Base-by-base conservation (phyloP, 2,113 vertebrate genomes). In the Rhadina sibilatrix region DNA sequence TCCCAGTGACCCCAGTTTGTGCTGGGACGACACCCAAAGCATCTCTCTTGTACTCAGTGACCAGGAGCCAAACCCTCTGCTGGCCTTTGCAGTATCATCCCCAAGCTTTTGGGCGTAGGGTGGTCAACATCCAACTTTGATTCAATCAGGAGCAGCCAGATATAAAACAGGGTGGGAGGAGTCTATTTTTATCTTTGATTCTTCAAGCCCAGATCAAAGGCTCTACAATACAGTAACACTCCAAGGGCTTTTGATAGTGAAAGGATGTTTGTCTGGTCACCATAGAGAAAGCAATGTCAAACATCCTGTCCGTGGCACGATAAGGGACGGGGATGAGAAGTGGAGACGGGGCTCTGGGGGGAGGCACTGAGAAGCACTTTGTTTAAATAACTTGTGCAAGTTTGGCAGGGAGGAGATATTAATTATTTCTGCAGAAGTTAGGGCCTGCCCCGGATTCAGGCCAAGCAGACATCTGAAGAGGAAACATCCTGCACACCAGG, bases 201-300 rank as follows among this genome's bases (percentile, higher is more conserved):
- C 92, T 90, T 94, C 94, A 90, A 96, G 88, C 86, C 52, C 60
- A 93, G 94, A 97, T 97, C 95, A 97, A 97, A 96, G 97, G 60
- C 89, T 83, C 72, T 71, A 60, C 83, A 76, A 35, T 77, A 64
- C 68, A 94, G 95, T 85, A 82, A 93, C 94, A 77, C 74, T 95
- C 53, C 71, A 83, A 94, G 69, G 59, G 93, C 79, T 94, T 85
- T 91, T 95, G 96, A 94, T 87, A 95, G 90, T 63, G 83, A 89
- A 96, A 96, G 96, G 90, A 97, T 94, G 93, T 96, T 92, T 93
- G 89, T 94, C 63, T 1, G 1, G 95, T 97, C 93, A 83, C 97
- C 94, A 96, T 86, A 81, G 95, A 92, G 86, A 97, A 70, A 70
- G 92, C 84, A 90, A 75, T 93, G 93, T 78, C 75, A 94, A 96